phyloP scores from a whole-genome alignment of 2,888 invertebrate genomes.

The Eudemis profundana region DNA sequence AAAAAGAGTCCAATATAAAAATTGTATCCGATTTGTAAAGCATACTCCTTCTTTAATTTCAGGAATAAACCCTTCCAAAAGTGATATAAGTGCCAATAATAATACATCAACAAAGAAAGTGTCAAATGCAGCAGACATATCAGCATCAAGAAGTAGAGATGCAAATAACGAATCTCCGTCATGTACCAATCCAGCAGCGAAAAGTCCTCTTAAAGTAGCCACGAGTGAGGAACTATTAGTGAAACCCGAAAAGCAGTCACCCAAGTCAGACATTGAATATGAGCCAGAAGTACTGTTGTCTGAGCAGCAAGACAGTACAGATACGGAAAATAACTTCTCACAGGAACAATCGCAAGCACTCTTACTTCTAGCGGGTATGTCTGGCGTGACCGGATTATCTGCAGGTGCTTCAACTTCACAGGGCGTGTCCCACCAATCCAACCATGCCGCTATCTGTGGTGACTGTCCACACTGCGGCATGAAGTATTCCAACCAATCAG shows the following conservation, averaged over 20 bases:
- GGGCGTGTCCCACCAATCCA: constrained; percentile 72
- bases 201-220: constrained; percentile 69
- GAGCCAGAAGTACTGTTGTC: constrained; percentile 80
- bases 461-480: constrained; percentile 89
- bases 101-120: constrained; percentile 69
- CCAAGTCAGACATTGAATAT: constrained; percentile 78
- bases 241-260: constrained; percentile 78
- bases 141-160: constrained; percentile 66
- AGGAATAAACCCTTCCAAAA: constrained; percentile 82
- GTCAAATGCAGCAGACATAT: constrained; percentile 64
- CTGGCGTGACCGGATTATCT: constrained; percentile 64
- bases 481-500: constrained; percentile 89
- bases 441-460: constrained; percentile 85
- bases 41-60: constrained; percentile 47
- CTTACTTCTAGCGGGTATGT: constrained; percentile 74
- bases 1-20: background rate
- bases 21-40: constrained; percentile 8
- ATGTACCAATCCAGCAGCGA: constrained; percentile 62
- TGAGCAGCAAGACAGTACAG: constrained; percentile 75
- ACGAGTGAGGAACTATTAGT: constrained; percentile 67
- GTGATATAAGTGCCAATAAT: constrained; percentile 68
- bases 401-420: constrained; percentile 76
- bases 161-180: constrained; percentile 61
- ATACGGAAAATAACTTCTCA: constrained; percentile 67
- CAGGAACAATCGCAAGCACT: constrained; percentile 76